These are phyloP conservation scores for Psammodynastes pulverulentus DNA, from an alignment of 2,113 vertebrate genomes.

Conservation along the genomic window DNA sequence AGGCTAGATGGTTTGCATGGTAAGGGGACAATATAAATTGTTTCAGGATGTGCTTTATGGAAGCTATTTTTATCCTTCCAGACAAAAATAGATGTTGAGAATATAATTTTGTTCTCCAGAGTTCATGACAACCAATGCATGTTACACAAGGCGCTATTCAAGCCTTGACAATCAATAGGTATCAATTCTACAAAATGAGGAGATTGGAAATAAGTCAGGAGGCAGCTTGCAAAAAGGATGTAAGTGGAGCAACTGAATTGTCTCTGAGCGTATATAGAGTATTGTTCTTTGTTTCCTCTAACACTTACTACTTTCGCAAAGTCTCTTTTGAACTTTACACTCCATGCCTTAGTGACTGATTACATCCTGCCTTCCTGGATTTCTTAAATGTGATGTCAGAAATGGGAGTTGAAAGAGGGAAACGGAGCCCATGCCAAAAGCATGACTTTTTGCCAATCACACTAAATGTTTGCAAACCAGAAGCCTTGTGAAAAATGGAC, in stretches of 20 bases:
- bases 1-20: background rate
- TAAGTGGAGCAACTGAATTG: background rate
- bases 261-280: background rate
- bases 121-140: background rate
- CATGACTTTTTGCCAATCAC: background rate
- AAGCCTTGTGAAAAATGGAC: background rate
- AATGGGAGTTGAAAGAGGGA: background rate
- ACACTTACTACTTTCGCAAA: background rate
- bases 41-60: slow-evolving; percentile 12
- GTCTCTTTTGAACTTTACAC: background rate
- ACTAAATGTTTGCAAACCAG: background rate
- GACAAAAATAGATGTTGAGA: slow-evolving; percentile 21
- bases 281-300: background rate
- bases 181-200: background rate
- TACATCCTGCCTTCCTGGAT: background rate
- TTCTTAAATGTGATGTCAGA: background rate
- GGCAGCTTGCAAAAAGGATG: background rate
- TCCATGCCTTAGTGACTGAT: background rate
- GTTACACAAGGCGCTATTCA: background rate
- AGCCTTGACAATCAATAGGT: background rate
- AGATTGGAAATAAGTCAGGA: background rate
- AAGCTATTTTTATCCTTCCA: slow-evolving; percentile 14
- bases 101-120: slow-evolving; percentile 8
- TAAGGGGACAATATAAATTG: background rate
- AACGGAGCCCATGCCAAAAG: background rate